These are phyloP conservation scores for Marmota flaviventris DNA, from an alignment of 2,113 vertebrate genomes.

Conservation along the genomic window DNA sequence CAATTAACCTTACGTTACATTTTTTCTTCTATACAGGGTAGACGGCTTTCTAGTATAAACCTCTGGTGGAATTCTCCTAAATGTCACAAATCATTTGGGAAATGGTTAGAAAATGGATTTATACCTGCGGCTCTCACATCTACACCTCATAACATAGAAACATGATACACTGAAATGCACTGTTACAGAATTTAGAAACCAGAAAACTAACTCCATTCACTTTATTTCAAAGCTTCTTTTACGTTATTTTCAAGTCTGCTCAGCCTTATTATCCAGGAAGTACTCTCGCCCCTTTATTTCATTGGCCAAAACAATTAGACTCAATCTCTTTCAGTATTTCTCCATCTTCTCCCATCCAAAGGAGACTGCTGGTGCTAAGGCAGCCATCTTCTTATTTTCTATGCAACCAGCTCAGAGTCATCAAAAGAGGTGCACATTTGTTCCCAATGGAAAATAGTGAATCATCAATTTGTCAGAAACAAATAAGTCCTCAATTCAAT, in stretches of 20 bases:
- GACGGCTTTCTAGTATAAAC: neutral
- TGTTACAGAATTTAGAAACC: neutral
- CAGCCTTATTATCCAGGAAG: neutral
- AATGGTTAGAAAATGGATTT: neutral
- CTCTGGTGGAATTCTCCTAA: neutral
- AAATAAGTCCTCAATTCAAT: neutral
- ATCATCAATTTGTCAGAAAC: neutral
- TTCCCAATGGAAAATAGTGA: neutral
- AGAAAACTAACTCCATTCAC: neutral
- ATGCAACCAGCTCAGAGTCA: neutral
- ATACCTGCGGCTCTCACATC: neutral
- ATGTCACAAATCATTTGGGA: slow-evolving; percentile 38
- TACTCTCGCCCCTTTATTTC: neutral
- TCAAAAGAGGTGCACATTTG: neutral
- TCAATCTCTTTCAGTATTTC: neutral
- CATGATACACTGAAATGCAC: neutral
- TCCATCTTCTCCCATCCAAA: neutral
- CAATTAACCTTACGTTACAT: neutral
- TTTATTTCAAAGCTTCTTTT: neutral
- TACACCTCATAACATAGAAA: neutral
- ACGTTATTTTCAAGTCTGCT: neutral
- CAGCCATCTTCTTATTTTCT: neutral
- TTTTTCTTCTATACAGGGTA: neutral
- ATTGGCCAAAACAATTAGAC: neutral
- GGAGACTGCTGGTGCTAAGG: neutral